Base-by-base conservation (phyloP, 2,113 vertebrate genomes). In the Lagopus leucura region DNA sequence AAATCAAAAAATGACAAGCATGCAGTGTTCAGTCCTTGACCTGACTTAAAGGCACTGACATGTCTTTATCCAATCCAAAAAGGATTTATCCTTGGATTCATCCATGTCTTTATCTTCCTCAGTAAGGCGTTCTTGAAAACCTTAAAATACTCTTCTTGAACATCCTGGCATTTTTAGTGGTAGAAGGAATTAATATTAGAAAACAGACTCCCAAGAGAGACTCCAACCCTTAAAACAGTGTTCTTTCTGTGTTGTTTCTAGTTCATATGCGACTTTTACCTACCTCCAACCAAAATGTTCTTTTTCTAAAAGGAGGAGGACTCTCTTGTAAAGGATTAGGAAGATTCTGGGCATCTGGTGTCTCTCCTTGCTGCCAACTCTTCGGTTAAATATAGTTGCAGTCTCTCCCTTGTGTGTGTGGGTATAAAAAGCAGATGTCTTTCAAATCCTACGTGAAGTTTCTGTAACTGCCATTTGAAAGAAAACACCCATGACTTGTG, bases 401-500 rank as follows among this genome's bases (percentile, higher is more conserved):
- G 52, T n/a, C 61, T 82, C 34, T 89, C 43, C 1, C 4, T 57
- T 86, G 28, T 47, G 50, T 1, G 1, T 38, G 40, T 20, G 25
- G 10, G 70, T 36, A 83, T 84, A 78, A 91, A 88, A 95, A 91
- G 61, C 76, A 93, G 88, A 83, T 55, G 73, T 55, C 82, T 89
- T 92, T 92, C 60, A 86, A 92, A 90, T 82, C 60, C 67, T 57
- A 25, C 61, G 40, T 69, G 54, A 73, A 79, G 50, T 88, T 93
- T 92, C 70, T 79, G 47, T 80, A 91, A n/a, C 70, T 92, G 82
- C 76, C 73, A 85, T 89, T 89, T 86, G 58, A 81, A 94, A 88
- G 45, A 85, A 92, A 90, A 66, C 45, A 86, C 71, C 71, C 92
- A 73, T 93, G 82, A 73, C 75, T 86, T 70, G 38, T 78, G 43